These are phyloP conservation scores for Ditula angustiorana DNA, from an alignment of 2,888 invertebrate genomes.

Conservation along the genomic window DNA sequence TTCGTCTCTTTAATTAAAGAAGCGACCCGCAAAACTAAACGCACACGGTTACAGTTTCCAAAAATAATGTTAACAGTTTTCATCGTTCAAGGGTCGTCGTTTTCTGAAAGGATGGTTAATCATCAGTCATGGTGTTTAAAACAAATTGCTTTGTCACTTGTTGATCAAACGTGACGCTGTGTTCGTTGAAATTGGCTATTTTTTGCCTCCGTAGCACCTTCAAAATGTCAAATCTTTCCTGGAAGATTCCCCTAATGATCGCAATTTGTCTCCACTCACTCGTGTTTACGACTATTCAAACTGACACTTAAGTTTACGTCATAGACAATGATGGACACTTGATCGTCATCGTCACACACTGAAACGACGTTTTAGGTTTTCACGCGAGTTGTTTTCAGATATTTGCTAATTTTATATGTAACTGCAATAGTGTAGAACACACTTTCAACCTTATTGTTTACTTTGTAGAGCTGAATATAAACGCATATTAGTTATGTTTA, in stretches of 20 bases:
- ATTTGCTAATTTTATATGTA: constrained; percentile 29
- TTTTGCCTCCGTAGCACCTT: constrained; percentile 9
- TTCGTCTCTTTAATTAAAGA: too few relatives aligned
- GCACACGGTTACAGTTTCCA: too few relatives aligned
- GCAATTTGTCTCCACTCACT: constrained; percentile 21
- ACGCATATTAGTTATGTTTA: neutral
- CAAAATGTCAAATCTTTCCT: constrained; percentile 18
- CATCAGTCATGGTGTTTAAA: neutral
- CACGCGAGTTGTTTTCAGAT: constrained; percentile 25
- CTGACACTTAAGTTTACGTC: constrained; percentile 21
- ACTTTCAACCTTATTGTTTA: constrained; percentile 5
- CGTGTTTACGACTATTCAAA: constrained; percentile 20
- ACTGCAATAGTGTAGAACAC: neutral
- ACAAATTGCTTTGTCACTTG: constrained; percentile 16
- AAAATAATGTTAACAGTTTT: neutral
- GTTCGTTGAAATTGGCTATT: constrained; percentile 21
- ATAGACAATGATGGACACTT: constrained; percentile 16
- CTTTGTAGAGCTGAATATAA: constrained; percentile 1
- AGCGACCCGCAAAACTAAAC: too few relatives aligned
- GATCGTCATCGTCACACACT: constrained; percentile 17
- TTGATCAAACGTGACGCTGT: constrained; percentile 10
- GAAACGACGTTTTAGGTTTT: constrained; percentile 16
- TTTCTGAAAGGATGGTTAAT: neutral
- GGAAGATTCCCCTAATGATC: constrained; percentile 20
- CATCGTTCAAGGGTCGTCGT: neutral